phyloP scores from a whole-genome alignment of 2,888 invertebrate genomes.

The Zygothrica quintamaculata region DNA sequence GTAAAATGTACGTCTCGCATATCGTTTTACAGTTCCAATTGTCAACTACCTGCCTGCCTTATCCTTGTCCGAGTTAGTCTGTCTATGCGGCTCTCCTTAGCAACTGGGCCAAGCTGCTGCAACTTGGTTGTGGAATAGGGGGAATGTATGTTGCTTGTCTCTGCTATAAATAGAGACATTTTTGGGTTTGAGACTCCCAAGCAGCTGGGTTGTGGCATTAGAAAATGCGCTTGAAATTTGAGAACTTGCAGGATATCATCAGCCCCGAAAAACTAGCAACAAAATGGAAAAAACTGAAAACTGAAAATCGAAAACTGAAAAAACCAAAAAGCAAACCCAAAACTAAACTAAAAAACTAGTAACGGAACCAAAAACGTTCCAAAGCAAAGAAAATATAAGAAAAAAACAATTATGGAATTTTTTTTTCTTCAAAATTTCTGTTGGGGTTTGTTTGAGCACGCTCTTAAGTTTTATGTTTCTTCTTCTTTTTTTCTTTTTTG shows the following conservation, averaged over 20 bases:
- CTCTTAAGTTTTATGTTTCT: no score
- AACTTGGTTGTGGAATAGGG: constrained; percentile 14
- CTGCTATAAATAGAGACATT: constrained; percentile 62
- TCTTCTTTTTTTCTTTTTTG: constrained; percentile 19
- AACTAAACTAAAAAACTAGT: no score
- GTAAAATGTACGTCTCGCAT: constrained; percentile 31
- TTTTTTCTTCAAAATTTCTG: constrained; percentile 36
- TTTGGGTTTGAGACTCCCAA: constrained; percentile 34
- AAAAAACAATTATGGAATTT: neutral
- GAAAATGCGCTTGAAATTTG: constrained; percentile 69
- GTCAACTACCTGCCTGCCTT: constrained; percentile 73
- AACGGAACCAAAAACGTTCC: neutral
- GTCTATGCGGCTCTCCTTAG: neutral
- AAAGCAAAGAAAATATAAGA: neutral
- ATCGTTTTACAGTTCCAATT: constrained; percentile 70
- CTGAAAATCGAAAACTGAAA: neutral
- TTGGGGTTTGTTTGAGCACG: constrained; percentile 44
- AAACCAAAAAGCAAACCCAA: no score
- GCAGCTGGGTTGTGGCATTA: constrained; percentile 61
- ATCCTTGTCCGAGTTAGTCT: neutral
- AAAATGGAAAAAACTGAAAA: no score
- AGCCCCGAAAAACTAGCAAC: no score
- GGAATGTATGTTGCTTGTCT: neutral
- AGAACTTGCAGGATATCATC: constrained; percentile 61
- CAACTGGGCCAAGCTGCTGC: constrained; percentile 32